Evolutionary conservation across 2,888 invertebrate species (phyloP).

Genomic region (Amphipyra berbera): DNA sequence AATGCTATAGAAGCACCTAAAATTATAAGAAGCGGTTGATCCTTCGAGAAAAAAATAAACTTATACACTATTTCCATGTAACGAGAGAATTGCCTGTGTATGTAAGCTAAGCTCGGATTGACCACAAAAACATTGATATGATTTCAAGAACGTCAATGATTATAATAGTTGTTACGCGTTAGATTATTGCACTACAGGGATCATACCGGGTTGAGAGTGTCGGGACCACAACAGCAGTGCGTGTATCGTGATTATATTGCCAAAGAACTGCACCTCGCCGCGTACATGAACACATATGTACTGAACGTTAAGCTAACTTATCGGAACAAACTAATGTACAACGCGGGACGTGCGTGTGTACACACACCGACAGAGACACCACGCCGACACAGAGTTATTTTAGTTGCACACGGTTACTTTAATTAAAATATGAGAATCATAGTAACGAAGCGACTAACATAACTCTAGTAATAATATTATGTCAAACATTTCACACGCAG

Average conservation of each 20-base stretch:
- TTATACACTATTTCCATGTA: conserved; percentile 58
- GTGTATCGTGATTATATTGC: conserved; percentile 23
- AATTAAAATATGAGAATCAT: conserved; percentile 43
- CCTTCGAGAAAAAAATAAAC: conserved; percentile 58
- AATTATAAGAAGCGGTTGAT: conserved; percentile 68
- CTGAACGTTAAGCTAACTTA: conserved; percentile 63
- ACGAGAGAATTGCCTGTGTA: conserved; percentile 52
- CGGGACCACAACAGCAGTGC: conserved; percentile 25
- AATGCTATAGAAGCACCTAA: conserved; percentile 80
- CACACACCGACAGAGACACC: conserved; percentile 30
- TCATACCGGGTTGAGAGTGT: conserved; percentile 30
- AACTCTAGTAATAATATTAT: conserved; percentile 42
- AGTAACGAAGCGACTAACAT: conserved; percentile 28
- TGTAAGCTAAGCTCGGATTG: conserved; percentile 62
- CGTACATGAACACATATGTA: conserved; percentile 63
- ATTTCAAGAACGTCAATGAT: conserved; percentile 50
- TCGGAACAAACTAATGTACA: conserved; percentile 60
- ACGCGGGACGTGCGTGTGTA: conserved; percentile 33
- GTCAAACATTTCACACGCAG: conserved; percentile 48
- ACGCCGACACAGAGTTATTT: conserved; percentile 31
- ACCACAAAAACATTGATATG: conserved; percentile 60
- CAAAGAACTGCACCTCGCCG: conserved; percentile 45
- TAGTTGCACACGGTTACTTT: conserved; percentile 20
- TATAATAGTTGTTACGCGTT: conserved; percentile 44
- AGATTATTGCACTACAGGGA: conserved; percentile 52